These are phyloP conservation scores for Spinus pinus DNA, from an alignment of 2,797 vertebrate genomes.

Conservation along the genomic window DNA sequence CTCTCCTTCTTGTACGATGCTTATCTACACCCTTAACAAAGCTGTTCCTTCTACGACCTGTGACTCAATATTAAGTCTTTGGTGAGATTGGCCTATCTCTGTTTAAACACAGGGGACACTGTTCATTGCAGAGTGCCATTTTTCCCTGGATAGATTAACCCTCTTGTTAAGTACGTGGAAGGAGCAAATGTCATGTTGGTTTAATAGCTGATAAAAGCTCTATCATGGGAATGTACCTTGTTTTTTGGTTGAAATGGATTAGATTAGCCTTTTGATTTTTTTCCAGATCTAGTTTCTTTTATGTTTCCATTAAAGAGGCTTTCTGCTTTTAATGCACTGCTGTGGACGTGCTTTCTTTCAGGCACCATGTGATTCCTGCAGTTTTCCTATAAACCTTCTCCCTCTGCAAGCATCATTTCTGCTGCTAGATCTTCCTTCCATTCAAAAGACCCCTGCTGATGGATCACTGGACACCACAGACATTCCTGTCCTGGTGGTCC, in stretches of 20 bases:
- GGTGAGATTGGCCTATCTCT: not conserved
- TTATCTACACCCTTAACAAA: not conserved
- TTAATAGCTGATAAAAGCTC: slow-evolving; percentile 14
- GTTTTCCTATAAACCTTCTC: not conserved
- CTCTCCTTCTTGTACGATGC: not conserved
- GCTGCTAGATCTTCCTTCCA: not conserved
- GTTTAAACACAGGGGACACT: not conserved
- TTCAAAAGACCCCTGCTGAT: not conserved
- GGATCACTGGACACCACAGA: not conserved
- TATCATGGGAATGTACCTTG: not conserved
- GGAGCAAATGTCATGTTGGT: not conserved
- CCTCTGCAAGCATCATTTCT: not conserved
- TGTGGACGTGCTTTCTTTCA: not conserved
- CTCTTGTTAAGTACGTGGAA: not conserved
- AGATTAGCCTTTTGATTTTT: not conserved
- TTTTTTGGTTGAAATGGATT: not conserved
- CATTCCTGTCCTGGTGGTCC: not conserved
- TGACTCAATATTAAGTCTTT: not conserved
- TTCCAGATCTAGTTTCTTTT: not conserved
- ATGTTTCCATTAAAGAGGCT: not conserved
- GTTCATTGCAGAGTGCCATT: not conserved
- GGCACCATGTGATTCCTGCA: not conserved
- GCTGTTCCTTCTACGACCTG: not conserved
- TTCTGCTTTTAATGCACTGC: not conserved
- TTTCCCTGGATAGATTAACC: not conserved